Percentiles rank a stretch among this genome's conserved stretches.
These are phyloP conservation scores for Gallinago jamesoni DNA, from an alignment of 2,113 vertebrate genomes.

Conservation along the genomic window DNA sequence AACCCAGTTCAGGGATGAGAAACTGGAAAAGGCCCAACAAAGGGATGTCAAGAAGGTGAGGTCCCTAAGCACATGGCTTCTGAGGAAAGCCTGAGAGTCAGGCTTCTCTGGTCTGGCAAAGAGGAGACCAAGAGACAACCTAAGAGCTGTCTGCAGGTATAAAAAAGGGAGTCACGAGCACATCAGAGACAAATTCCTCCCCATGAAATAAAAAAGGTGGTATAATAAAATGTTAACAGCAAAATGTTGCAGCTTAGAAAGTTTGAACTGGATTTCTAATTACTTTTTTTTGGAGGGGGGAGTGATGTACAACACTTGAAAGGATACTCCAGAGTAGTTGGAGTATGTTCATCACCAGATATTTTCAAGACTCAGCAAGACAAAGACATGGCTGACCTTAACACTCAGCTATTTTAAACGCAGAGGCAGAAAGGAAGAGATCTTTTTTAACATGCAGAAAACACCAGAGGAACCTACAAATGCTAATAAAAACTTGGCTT, in stretches of 20 bases:
- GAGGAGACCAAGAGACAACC: not conserved
- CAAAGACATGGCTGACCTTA: not conserved
- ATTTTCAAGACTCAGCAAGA: not conserved
- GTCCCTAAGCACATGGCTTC: not conserved
- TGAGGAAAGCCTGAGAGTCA: not conserved
- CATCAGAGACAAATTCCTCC: not conserved
- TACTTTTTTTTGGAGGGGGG: not conserved
- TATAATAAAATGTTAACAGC: not conserved
- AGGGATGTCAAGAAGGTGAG: accelerated
- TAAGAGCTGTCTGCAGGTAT: not conserved
- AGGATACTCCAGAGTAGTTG: not conserved
- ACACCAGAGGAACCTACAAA: not conserved
- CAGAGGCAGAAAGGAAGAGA: not conserved
- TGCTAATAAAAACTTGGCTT: not conserved
- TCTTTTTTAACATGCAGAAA: not conserved
- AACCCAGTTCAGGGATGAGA: not conserved
- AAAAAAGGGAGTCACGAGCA: not conserved
- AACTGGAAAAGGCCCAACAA: not conserved
- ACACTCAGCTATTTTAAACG: not conserved
- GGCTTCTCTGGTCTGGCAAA: not conserved
- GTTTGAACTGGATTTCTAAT: not conserved
- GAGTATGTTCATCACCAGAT: not conserved
- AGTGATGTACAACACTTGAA: not conserved
- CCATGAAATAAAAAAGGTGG: not conserved
- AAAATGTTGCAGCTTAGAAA: not conserved